These are phyloP conservation scores for Epinotia nisella DNA, from an alignment of 2,888 invertebrate species.

Conservation along the genomic window DNA sequence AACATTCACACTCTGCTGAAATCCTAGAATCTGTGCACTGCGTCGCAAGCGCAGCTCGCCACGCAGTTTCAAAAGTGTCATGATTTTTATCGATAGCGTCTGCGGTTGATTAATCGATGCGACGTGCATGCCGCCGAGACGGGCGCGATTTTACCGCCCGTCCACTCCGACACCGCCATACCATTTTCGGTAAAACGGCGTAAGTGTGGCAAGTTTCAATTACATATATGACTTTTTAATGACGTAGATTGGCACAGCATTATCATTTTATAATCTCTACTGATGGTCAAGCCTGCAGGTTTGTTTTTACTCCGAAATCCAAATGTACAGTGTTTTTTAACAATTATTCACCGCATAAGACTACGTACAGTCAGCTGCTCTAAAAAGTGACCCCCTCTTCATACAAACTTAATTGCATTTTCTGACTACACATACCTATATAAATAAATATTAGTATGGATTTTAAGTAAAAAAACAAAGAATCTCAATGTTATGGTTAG, in stretches of 20 bases:
- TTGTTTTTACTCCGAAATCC: background rate
- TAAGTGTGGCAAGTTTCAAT: background rate
- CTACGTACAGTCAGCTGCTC: no score
- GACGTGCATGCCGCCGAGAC: slow-evolving; percentile 45
- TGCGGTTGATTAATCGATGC: slow-evolving; percentile 67
- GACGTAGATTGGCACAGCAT: background rate
- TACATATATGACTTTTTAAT: background rate
- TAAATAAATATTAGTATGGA: no score
- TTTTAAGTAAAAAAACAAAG: no score
- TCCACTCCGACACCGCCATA: slow-evolving; percentile 12
- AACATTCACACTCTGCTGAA: background rate
- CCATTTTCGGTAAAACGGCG: background rate
- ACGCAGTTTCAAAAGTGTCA: slow-evolving; percentile 62
- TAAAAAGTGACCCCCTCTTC: no score
- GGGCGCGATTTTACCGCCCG: slow-evolving; percentile 19
- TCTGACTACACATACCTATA: no score
- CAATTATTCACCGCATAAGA: no score
- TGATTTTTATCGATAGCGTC: slow-evolving; percentile 72
- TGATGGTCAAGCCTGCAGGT: background rate
- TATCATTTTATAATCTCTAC: slow-evolving; percentile 17
- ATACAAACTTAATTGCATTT: no score
- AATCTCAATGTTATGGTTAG: no score
- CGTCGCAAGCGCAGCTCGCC: slow-evolving; percentile 47
- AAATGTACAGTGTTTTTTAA: background rate
- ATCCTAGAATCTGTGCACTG: slow-evolving; percentile 35